Evolutionary conservation across 2,888 invertebrate genomes (phyloP).

Genomic region (Ferdinandea cuprea): DNA sequence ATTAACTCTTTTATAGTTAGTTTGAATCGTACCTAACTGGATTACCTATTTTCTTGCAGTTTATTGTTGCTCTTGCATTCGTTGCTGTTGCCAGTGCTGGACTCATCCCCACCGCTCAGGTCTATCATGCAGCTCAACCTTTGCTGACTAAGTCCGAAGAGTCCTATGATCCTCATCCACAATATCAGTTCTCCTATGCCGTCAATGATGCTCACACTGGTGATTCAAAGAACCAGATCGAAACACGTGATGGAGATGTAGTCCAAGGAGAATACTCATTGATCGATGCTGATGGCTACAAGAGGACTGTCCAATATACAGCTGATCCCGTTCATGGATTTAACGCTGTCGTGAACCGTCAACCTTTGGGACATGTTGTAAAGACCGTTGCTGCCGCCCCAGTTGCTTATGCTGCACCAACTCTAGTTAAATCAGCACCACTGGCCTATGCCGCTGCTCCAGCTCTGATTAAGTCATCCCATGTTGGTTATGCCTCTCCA

Average conservation of each 20-base stretch:
- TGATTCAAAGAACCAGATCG: conserved; percentile 82
- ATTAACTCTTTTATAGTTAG: not conserved
- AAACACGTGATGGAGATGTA: conserved; percentile 82
- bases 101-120: conserved; percentile 69
- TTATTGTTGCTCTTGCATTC: conserved; percentile 73
- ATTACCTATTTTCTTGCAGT: conserved; percentile 64
- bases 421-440: conserved; percentile 23
- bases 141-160: conserved; percentile 54
- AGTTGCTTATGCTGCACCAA: conserved; percentile 41
- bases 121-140: conserved; percentile 70
- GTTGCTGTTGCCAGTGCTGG: conserved; percentile 76
- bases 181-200: conserved; percentile 79
- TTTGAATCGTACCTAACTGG: not conserved
- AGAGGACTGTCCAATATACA: conserved; percentile 83
- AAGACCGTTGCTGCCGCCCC: conserved; percentile 44
- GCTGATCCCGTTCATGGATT: conserved; percentile 83
- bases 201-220: conserved; percentile 82
- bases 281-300: conserved; percentile 83
- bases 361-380: conserved; percentile 77
- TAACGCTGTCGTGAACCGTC: conserved; percentile 83
- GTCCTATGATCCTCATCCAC: conserved; percentile 61
- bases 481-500: conserved; percentile 48
- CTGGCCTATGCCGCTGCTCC: conserved; percentile 37
- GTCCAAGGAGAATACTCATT: conserved; percentile 83
- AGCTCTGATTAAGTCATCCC: conserved; percentile 23